Percentiles rank a stretch among this genome's conserved stretches.
phyloP scores from a whole-genome alignment of 1,140 invertebrate species.

The Gryon sp. region DNA sequence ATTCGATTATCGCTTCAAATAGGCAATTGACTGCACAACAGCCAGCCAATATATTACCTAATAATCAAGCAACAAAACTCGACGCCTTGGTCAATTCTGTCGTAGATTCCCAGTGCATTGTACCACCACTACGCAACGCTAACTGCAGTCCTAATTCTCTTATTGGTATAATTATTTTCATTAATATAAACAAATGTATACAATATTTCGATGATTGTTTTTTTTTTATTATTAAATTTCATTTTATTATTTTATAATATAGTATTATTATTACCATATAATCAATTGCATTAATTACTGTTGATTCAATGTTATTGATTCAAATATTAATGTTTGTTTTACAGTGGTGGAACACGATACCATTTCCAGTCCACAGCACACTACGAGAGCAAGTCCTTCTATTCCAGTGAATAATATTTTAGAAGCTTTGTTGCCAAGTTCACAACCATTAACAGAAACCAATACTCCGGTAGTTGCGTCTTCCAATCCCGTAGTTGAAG shows the following conservation, averaged over 20 bases:
- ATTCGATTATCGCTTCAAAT: slow-evolving; percentile 77
- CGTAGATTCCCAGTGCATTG: slow-evolving; percentile 78
- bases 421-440: slow-evolving; percentile 78
- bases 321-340: too few relatives aligned
- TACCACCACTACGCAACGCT: slow-evolving; percentile 66
- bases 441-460: slow-evolving; percentile 60
- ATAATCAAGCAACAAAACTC: slow-evolving; percentile 80
- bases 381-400: slow-evolving; percentile 72
- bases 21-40: slow-evolving; percentile 74
- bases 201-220: too few relatives aligned
- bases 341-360: slow-evolving; percentile 66
- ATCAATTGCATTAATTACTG: not conserved
- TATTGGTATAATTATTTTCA: slow-evolving; percentile 62
- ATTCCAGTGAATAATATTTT: slow-evolving; percentile 78
- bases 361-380: slow-evolving; percentile 68
- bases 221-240: too few relatives aligned
- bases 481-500: slow-evolving; percentile 66
- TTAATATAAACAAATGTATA: too few relatives aligned
- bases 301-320: too few relatives aligned
- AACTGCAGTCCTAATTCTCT: slow-evolving; percentile 71
- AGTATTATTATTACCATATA: too few relatives aligned
- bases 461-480: slow-evolving; percentile 51
- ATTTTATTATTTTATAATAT: not conserved
- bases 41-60: slow-evolving; percentile 77
- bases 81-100: slow-evolving; percentile 84